phyloP scores from a whole-genome alignment of 2,113 vertebrate genomes.

The Butorides virescens region DNA sequence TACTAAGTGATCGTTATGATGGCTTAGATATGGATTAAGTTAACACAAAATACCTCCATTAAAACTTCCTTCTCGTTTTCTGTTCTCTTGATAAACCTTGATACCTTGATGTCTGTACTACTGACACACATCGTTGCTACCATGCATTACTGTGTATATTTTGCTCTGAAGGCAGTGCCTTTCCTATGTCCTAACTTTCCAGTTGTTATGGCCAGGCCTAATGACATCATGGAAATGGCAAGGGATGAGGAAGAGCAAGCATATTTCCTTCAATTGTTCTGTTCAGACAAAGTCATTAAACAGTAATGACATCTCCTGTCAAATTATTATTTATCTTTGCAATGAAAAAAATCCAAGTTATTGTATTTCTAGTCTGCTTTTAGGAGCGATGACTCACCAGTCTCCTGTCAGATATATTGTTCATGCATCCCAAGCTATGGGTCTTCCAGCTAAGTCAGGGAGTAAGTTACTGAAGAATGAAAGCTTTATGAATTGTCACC shows the following conservation, averaged over 20 bases:
- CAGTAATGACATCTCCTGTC: conserved; percentile 56
- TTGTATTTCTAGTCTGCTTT: neutral
- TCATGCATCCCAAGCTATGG: neutral
- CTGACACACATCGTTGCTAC: accelerated
- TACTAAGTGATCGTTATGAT: neutral
- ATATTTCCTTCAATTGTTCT: conserved; percentile 62
- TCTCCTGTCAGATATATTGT: neutral
- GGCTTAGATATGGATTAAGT: neutral
- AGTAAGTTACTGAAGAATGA: neutral
- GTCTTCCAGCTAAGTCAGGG: neutral
- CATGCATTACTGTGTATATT: neutral
- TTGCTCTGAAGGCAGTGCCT: neutral
- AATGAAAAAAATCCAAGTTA: conserved; percentile 19
- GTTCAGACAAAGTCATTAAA: conserved; percentile 48
- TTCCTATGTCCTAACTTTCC: conserved; percentile 8
- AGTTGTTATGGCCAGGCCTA: conserved; percentile 38
- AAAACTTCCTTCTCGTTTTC: neutral
- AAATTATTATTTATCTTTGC: conserved; percentile 37
- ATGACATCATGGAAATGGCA: conserved; percentile 56
- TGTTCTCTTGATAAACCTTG: neutral
- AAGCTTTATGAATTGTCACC: neutral
- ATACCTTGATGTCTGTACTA: neutral
- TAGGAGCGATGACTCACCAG: neutral
- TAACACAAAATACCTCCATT: neutral
- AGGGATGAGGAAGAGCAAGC: conserved; percentile 48